Conservation (phyloP, 2,113 vertebrate species). For the Oceanites oceanicus region DNA sequence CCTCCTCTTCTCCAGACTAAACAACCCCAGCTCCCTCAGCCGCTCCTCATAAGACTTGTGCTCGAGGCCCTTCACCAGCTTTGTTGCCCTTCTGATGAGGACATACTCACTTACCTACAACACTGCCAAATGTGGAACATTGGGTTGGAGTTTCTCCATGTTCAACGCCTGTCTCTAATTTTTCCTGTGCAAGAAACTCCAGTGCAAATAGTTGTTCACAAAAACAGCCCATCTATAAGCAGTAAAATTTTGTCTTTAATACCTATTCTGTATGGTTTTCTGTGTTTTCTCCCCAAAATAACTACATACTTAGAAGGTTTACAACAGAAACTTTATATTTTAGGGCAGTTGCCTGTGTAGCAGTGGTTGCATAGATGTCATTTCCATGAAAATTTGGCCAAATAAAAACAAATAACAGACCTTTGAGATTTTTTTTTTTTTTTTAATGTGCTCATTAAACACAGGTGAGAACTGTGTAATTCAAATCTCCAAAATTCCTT, state of each 20-base stretch:
- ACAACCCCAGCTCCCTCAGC: too few relatives aligned
- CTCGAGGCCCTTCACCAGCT: too few relatives aligned
- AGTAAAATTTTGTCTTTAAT: neutral
- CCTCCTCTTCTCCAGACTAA: too few relatives aligned
- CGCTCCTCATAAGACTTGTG: too few relatives aligned
- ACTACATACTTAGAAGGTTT: fast-evolving
- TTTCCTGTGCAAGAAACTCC: neutral
- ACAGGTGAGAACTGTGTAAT: neutral
- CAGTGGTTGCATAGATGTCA: neutral
- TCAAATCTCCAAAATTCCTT: neutral
- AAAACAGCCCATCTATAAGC: too few relatives aligned
- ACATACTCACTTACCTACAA: fast-evolving
- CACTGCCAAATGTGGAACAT: neutral
- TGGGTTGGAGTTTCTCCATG: neutral
- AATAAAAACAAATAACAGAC: neutral
- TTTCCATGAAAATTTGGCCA: neutral
- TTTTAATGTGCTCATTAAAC: neutral
- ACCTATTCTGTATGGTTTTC: neutral
- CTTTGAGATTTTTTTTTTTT: neutral
- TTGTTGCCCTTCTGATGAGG: too few relatives aligned
- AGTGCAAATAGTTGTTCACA: neutral
- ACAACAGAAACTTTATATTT: fast-evolving
- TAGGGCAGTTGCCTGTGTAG: neutral
- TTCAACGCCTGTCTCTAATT: neutral
- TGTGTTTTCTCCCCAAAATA: neutral